Evolutionary conservation across 2,888 invertebrate species (phyloP).

Genomic region (Tridacna crocea): DNA sequence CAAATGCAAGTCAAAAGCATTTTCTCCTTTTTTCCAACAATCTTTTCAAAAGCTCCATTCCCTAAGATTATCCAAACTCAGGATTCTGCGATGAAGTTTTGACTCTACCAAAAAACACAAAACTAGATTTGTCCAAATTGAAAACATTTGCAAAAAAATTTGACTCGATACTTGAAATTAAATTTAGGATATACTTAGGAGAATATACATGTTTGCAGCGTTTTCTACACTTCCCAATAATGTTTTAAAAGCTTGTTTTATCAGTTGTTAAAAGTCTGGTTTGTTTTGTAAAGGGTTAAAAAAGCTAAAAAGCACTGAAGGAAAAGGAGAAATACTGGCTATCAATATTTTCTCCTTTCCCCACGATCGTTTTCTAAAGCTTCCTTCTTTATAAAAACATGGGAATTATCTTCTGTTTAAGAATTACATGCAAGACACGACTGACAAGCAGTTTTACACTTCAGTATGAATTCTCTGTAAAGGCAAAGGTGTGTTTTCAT

Average conservation of each 20-base stretch:
- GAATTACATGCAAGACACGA: background rate
- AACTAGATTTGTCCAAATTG: too few relatives aligned
- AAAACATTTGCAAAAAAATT: too few relatives aligned
- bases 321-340: background rate
- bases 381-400: background rate
- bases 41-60: background rate
- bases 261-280: background rate
- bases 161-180: too few relatives aligned
- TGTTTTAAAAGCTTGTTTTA: background rate
- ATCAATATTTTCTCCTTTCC: conserved; percentile 2
- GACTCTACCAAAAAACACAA: too few relatives aligned
- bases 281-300: background rate
- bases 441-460: conserved; percentile 35
- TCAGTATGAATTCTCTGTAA: conserved; percentile 57
- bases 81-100: too few relatives aligned
- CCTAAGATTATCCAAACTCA: background rate
- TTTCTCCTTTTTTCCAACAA: background rate
- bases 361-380: background rate
- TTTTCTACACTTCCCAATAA: background rate
- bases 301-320: background rate
- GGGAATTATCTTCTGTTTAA: background rate
- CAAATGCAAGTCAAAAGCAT: background rate
- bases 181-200: too few relatives aligned
- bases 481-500: conserved; percentile 71
- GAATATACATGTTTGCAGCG: too few relatives aligned